Percentiles rank a stretch among this genome's conserved stretches.
phyloP scores from a whole-genome alignment of 2,113 vertebrate genomes.

The Labeo rohita region DNA sequence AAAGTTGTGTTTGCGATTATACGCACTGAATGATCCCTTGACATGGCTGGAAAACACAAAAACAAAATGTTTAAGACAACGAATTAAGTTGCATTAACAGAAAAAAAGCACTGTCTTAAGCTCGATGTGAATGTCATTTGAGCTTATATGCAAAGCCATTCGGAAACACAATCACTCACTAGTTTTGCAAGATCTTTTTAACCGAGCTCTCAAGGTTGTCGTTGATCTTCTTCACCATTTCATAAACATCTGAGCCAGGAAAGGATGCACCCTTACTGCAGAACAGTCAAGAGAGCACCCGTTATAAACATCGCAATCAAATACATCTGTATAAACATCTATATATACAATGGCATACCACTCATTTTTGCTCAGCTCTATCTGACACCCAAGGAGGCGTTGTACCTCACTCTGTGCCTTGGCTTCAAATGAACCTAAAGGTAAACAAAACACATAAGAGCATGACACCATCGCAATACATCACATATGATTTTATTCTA shows the following conservation, averaged over 20 bases:
- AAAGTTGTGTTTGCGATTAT: constrained; percentile 75
- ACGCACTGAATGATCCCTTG: constrained; percentile 75
- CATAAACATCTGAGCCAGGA: constrained; percentile 73
- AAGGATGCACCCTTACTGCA: constrained; percentile 73
- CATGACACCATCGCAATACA: background rate
- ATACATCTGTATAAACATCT: background rate
- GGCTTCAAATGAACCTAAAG: constrained; percentile 70
- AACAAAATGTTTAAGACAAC: background rate
- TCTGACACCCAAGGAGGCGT: constrained; percentile 71
- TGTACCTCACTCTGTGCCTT: constrained; percentile 66
- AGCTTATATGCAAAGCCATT: background rate
- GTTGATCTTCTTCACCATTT: constrained; percentile 72
- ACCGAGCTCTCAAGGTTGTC: constrained; percentile 69
- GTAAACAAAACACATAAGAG: background rate
- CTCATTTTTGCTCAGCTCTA: constrained; percentile 66
- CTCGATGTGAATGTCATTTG: background rate
- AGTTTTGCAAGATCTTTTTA: constrained; percentile 61
- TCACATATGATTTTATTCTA: background rate
- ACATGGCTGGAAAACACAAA: constrained; percentile 64
- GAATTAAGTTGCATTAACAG: background rate
- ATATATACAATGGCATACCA: constrained; percentile 63
- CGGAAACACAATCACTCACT: constrained; percentile 61
- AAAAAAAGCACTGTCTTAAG: no score
- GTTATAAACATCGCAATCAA: background rate
- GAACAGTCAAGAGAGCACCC: background rate